Evolutionary conservation across 2,888 invertebrate genomes (phyloP).

Genomic region (Xestia c-nigrum): DNA sequence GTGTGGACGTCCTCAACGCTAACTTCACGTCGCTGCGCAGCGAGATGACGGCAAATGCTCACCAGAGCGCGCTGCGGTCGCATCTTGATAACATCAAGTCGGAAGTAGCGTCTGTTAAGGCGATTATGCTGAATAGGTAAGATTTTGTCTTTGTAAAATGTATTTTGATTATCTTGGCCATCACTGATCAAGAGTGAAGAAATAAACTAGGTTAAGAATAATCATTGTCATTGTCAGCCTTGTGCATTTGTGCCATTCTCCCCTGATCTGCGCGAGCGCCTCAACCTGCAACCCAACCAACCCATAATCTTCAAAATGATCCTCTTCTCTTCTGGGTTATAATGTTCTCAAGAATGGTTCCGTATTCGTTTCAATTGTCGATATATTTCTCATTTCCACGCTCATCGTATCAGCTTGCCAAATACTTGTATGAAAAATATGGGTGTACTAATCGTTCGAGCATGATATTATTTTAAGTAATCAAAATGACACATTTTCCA

Average conservation of each 20-base stretch:
- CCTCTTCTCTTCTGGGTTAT: neutral
- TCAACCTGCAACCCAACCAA: neutral
- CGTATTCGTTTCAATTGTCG: neutral
- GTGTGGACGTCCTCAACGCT: conserved; percentile 92
- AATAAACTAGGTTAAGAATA: neutral
- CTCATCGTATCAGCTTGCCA: neutral
- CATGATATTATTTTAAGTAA: neutral
- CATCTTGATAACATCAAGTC: conserved; percentile 92
- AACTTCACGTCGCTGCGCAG: conserved; percentile 92
- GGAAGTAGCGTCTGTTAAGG: conserved; percentile 94
- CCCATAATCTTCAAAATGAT: neutral
- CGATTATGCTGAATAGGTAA: conserved; percentile 93
- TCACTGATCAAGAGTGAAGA: neutral
- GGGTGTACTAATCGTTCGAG: neutral
- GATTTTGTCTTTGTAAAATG: conserved; percentile 21
- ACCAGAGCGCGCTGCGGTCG: conserved; percentile 88
- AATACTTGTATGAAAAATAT: neutral
- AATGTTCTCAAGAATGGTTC: neutral
- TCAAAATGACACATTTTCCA: conserved; percentile 71
- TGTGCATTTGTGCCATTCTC: neutral
- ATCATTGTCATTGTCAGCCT: neutral
- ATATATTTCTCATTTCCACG: neutral
- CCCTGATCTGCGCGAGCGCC: neutral
- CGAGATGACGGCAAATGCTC: conserved; percentile 90
- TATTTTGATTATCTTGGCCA: neutral